Evolutionary conservation across 2,888 invertebrate genomes (phyloP).

Genomic region (Helleia helle): DNA sequence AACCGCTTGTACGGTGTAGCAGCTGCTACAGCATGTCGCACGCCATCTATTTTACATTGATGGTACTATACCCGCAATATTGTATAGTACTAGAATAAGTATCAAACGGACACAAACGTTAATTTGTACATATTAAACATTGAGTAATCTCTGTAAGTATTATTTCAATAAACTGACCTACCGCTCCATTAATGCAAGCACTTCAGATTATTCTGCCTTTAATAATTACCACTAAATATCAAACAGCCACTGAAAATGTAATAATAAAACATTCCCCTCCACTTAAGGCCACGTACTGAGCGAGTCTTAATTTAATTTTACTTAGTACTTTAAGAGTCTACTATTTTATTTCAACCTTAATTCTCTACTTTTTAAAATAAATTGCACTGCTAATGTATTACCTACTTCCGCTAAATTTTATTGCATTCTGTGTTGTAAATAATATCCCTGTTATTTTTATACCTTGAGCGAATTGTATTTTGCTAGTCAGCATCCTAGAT

Average conservation of each 20-base stretch:
- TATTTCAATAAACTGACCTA: no score
- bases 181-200: no score
- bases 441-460: not conserved
- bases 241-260: not conserved
- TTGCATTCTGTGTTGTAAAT: not conserved
- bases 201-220: not conserved
- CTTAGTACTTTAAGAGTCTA: conserved; percentile 3
- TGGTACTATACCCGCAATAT: no score
- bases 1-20: no score
- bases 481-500: not conserved
- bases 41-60: no score
- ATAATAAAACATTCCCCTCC: not conserved
- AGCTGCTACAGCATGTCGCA: no score
- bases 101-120: no score
- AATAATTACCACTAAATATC: not conserved
- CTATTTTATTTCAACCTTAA: conserved; percentile 8
- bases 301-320: conserved; percentile 6
- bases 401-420: not conserved
- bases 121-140: no score
- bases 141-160: no score
- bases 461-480: not conserved
- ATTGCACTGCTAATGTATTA: conserved; percentile 6
- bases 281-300: conserved; percentile 5
- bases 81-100: no score
- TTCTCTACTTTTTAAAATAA: conserved; percentile 3